Evolutionary conservation across 2,888 invertebrate genomes (phyloP).

Genomic region (Cephus spinipes): DNA sequence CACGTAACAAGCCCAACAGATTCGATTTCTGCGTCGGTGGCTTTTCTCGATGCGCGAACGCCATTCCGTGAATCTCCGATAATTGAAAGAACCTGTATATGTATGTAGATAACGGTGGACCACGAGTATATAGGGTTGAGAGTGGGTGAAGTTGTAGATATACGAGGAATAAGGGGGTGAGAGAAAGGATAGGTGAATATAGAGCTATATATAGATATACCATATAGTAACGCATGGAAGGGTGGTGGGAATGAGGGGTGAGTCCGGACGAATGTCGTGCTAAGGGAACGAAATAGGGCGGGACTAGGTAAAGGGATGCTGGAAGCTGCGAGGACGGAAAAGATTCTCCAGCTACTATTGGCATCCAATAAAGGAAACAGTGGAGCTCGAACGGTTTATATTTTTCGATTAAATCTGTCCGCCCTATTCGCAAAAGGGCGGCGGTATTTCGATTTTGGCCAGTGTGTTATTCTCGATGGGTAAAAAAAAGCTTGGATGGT

Average conservation of each 20-base stretch:
- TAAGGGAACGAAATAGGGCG: not conserved
- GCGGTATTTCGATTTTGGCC: not conserved
- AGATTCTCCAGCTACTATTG: not conserved
- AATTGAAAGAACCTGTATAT: slow-evolving; percentile 17
- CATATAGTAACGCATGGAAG: not conserved
- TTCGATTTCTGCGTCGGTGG: slow-evolving; percentile 5
- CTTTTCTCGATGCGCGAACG: slow-evolving; percentile 4
- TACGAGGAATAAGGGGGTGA: not conserved
- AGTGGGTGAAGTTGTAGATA: not conserved
- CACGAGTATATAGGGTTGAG: slow-evolving; percentile 8
- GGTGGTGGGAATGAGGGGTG: not conserved
- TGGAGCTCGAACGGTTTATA: slow-evolving; percentile 40
- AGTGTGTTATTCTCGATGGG: not conserved
- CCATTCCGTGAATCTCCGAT: slow-evolving; percentile 14
- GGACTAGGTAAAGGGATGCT: not conserved
- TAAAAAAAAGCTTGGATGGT: not conserved
- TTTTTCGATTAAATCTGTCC: slow-evolving; percentile 45
- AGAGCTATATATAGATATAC: not conserved
- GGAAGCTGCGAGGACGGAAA: not conserved
- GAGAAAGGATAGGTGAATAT: not conserved
- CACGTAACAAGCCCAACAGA: slow-evolving; percentile 1
- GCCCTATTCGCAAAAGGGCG: not conserved
- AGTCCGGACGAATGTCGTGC: not conserved
- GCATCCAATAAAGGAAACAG: slow-evolving; percentile 5
- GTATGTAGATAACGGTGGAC: not conserved